Percentiles rank a stretch among this genome's conserved stretches.
Evolutionary conservation across 2,888 invertebrate genomes (phyloP).

Genomic region (Rugalucina vietnamica): DNA sequence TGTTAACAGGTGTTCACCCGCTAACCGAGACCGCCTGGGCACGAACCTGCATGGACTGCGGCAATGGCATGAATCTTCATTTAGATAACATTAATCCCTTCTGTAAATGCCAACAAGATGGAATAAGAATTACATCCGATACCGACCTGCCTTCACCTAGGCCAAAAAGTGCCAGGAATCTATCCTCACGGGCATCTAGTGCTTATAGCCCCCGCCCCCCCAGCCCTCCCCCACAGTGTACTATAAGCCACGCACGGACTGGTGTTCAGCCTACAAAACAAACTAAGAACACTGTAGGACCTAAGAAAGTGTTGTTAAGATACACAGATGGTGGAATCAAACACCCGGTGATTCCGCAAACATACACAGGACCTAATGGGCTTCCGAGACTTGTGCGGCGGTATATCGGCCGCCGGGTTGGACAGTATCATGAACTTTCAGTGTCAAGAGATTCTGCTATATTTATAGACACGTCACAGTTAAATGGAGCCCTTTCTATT

Average conservation of each 20-base stretch:
- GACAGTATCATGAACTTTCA: conserved; percentile 64
- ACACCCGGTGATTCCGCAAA: conserved; percentile 62
- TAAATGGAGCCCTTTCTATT: conserved; percentile 71
- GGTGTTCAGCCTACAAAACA: conserved; percentile 33
- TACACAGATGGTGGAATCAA: conserved; percentile 72
- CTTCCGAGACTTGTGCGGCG: conserved; percentile 66
- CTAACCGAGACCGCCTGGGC: conserved; percentile 72
- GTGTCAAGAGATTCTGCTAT: conserved; percentile 59
- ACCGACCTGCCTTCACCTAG: conserved; percentile 35
- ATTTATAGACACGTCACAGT: conserved; percentile 71
- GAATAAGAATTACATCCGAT: conserved; percentile 64
- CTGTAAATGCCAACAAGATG: conserved; percentile 78
- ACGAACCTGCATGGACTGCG: conserved; percentile 76
- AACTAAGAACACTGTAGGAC: not conserved
- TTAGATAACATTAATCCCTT: conserved; percentile 74
- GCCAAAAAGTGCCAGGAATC: conserved; percentile 57
- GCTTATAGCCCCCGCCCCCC: conserved; percentile 60
- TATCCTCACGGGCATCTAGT: conserved; percentile 58
- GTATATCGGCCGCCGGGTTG: conserved; percentile 67
- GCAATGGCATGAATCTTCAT: conserved; percentile 76
- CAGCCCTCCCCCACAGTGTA: conserved; percentile 60
- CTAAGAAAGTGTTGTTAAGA: conserved; percentile 65
- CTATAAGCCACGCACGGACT: conserved; percentile 31
- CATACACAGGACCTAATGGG: conserved; percentile 42
- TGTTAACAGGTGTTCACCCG: conserved; percentile 73